Evolutionary conservation across 2,113 vertebrate genomes (phyloP).

Genomic region (Vulpes lagopus): DNA sequence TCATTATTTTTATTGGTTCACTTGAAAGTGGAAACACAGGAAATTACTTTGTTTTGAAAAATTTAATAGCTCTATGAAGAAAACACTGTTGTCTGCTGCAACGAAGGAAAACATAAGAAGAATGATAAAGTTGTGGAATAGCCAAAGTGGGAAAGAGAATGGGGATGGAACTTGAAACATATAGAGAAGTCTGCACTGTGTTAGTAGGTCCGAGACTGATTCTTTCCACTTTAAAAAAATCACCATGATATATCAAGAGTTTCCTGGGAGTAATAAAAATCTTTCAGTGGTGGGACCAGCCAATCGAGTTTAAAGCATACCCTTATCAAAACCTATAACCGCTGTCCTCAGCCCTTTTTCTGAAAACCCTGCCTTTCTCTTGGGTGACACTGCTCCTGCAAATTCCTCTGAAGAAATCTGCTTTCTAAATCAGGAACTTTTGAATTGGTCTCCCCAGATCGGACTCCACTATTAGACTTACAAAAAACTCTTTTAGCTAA

Average conservation of each 20-base stretch:
- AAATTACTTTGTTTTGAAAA: not conserved
- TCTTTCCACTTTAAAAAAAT: not conserved
- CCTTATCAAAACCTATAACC: not conserved
- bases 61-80: not conserved
- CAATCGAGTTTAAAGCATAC: not conserved
- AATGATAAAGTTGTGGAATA: not conserved
- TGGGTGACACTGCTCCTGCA: not conserved
- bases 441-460: not conserved
- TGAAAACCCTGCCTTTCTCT: not conserved
- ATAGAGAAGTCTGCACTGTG: not conserved
- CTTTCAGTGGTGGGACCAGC: not conserved
- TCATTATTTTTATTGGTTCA: not conserved
- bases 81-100: not conserved
- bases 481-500: not conserved
- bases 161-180: not conserved
- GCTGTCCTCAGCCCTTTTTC: not conserved
- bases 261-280: not conserved
- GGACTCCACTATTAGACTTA: not conserved
- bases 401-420: not conserved
- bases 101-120: not conserved
- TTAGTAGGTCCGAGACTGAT: not conserved
- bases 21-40: not conserved
- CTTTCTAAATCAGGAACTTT: not conserved
- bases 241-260: not conserved
- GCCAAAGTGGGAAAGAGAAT: not conserved